Evolutionary conservation across 2,113 vertebrate genomes (phyloP).

Genomic region (Hippocampus abdominalis): DNA sequence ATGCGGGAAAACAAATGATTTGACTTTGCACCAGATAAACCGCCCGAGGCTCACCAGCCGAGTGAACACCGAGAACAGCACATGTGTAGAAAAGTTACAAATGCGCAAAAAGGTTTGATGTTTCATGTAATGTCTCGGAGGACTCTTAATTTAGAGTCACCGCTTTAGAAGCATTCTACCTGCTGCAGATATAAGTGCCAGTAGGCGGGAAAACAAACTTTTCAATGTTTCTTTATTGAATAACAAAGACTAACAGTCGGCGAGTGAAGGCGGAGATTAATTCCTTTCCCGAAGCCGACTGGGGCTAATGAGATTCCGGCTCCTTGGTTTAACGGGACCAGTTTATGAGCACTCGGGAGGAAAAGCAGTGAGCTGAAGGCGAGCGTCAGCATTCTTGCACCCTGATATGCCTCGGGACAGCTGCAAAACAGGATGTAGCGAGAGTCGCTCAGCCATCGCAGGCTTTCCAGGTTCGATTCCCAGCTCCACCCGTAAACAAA

Average conservation of each 20-base stretch:
- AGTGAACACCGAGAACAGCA: background rate
- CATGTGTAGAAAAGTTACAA: slow-evolving; percentile 10
- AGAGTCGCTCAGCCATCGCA: background rate
- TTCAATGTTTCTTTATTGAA: slow-evolving; percentile 19
- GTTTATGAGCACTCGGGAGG: slow-evolving; percentile 3
- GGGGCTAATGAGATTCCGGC: slow-evolving; percentile 10
- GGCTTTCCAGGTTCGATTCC: background rate
- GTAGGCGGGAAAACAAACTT: slow-evolving; percentile 1
- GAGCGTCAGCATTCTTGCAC: slow-evolving; percentile 4
- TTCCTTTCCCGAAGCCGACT: slow-evolving; percentile 26
- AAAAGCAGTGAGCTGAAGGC: slow-evolving; percentile 1
- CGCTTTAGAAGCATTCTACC: background rate
- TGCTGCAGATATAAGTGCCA: background rate
- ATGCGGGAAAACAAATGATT: slow-evolving; percentile 67
- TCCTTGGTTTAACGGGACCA: background rate
- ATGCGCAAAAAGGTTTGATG: slow-evolving; percentile 8
- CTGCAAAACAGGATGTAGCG: background rate
- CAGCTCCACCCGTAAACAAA: background rate
- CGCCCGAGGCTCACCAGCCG: background rate
- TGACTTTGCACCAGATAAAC: slow-evolving; percentile 65
- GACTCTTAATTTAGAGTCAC: background rate
- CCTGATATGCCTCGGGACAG: background rate
- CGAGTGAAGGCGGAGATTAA: slow-evolving; percentile 24
- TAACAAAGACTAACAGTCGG: slow-evolving; percentile 28
- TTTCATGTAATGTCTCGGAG: slow-evolving; percentile 18